Base-by-base conservation (phyloP, 1,140 invertebrate genomes). In the Drosophila pruinosa region DNA sequence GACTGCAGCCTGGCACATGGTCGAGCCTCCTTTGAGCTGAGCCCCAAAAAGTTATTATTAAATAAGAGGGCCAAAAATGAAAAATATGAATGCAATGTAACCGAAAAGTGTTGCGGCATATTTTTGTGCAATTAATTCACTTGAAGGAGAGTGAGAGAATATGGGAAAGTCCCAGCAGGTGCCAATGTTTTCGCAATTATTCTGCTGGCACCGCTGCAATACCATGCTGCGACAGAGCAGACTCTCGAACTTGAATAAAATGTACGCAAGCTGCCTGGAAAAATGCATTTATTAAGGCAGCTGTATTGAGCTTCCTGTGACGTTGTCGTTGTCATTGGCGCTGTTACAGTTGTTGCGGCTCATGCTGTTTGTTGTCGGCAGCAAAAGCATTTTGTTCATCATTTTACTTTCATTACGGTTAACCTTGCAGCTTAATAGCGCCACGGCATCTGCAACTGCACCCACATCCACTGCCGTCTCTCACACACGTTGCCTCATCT, bases 391-490 rank as follows among this genome's bases (percentile, higher is more conserved):
- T 86, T 88, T 72, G 82, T 72, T 72, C 78, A 88, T 88, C 71
- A 88, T 89, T 88, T 88, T 88, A 82, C 83, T 88, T 88, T 88
- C 83, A 88, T 88, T 88, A 78, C 68, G 75, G 78, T 71, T 88
- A 88, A 88, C 82, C 83, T 88, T 88, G 82, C 75, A 75, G 72
- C 68, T 81, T 81, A 74, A 86, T 86, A 80, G 70, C 68, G 22
- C 50, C 47, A 26, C 54, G n/a, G 43, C 39, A 70, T 5, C 19
- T 43, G 59, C 76, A 45, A 15, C 21, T 54, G n/a, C 31, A 31
- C 4, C 28, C 21, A 14, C 4, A 14, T 2, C 28, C 52, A 6
- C 53, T 17, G 15, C 15, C 6, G 7, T 21, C 14, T 1, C 39
- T 4, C 38, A 17, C 31, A 26, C 58, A 12, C 45, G n/a, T 1